A percentile compares a stretch with the other conserved stretches of the same genome.
Evolutionary conservation across 2,888 invertebrate species (phyloP).

Genomic region (Tineola bisselliella): DNA sequence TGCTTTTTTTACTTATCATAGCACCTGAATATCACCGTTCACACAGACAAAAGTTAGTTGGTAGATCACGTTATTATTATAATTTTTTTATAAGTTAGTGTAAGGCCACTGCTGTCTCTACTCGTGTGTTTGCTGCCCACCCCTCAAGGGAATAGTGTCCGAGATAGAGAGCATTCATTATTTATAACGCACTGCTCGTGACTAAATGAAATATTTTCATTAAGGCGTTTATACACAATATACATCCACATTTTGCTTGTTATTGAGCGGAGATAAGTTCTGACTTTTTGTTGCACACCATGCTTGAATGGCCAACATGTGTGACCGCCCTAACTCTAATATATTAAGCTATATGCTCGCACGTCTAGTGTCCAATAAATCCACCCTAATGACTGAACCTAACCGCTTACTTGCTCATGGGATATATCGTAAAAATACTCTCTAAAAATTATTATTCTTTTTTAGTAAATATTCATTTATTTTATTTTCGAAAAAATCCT

Average conservation of each 20-base stretch:
- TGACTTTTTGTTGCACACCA: not conserved
- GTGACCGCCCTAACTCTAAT: not conserved
- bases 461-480: not conserved
- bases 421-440: not conserved
- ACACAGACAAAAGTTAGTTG: too few species aligned
- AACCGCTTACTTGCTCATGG: not conserved
- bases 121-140: too few species aligned
- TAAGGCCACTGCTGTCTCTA: too few species aligned
- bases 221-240: not conserved
- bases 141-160: conserved; percentile 2
- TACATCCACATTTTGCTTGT: too few species aligned
- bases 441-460: not conserved
- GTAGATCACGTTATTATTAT: too few species aligned
- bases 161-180: not conserved
- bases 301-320: not conserved
- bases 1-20: too few species aligned
- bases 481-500: too few species aligned
- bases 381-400: conserved; percentile 2
- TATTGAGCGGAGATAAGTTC: too few species aligned
- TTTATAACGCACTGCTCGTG: not conserved
- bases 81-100: too few species aligned
- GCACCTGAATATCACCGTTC: too few species aligned
- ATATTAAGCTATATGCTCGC: not conserved
- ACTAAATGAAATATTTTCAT: conserved; percentile 1
- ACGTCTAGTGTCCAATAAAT: not conserved